Percentiles rank a stretch among this genome's conserved stretches.
These are phyloP conservation scores for Centrocercus urophasianus DNA, from an alignment of 2,113 vertebrate species.

Conservation along the genomic window DNA sequence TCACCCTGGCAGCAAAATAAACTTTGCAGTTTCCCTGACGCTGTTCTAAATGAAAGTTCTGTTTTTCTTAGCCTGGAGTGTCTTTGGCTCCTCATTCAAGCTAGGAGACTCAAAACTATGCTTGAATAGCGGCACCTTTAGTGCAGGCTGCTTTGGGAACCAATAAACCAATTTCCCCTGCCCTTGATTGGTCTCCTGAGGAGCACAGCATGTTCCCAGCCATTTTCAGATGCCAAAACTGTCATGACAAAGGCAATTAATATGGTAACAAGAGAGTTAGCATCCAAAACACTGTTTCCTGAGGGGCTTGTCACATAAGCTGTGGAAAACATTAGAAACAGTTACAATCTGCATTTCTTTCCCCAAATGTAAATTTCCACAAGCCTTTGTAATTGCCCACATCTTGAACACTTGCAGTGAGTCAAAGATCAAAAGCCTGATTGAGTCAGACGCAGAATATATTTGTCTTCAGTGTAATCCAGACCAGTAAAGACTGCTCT, in stretches of 20 bases:
- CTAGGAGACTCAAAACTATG: conserved; percentile 42
- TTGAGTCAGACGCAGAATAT: conserved; percentile 18
- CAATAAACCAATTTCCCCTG: conserved; percentile 70
- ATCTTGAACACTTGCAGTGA: conserved; percentile 35
- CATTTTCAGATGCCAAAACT: conserved; percentile 81
- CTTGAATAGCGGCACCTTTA: conserved; percentile 67
- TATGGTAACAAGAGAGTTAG: conserved; percentile 83
- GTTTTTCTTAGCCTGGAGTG: conserved; percentile 66
- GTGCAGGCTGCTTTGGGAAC: conserved; percentile 55
- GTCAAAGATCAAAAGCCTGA: conserved; percentile 39
- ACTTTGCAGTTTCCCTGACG: conserved; percentile 9
- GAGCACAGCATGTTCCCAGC: conserved; percentile 74
- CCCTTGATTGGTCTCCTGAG: conserved; percentile 77
- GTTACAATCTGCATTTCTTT: conserved; percentile 71
- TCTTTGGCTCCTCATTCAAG: conserved; percentile 65
- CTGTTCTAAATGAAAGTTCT: conserved; percentile 46
- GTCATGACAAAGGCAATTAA: conserved; percentile 84
- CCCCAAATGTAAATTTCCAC: conserved; percentile 53
- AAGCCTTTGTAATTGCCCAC: conserved; percentile 52
- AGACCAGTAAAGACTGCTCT: background rate
- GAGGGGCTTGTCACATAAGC: conserved; percentile 80
- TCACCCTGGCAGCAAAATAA: conserved; percentile 53
- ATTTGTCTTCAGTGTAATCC: background rate
- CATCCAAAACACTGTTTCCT: conserved; percentile 80
- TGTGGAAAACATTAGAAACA: conserved; percentile 71